Evolutionary conservation across 2,888 invertebrate species (phyloP), one percentile per base, ranked within the genome.

Genomic region (Drosophila paramelanica): DNA sequence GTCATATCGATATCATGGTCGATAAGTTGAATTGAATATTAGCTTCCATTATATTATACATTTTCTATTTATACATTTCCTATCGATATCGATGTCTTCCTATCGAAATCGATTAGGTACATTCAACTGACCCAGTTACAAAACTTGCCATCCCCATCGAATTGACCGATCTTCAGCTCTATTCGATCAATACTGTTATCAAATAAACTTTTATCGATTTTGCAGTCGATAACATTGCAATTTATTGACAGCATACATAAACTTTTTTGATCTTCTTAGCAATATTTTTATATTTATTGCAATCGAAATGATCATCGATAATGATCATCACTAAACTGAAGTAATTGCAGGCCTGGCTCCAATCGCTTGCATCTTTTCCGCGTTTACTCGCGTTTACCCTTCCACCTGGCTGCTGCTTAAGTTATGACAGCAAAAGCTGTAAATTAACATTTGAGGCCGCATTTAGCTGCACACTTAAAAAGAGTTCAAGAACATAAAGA

Each of bases 401-500:
- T 39, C 56, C 52, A 46, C 31, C 51, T 61, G 69, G 60, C 67
- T 62, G 46, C 59, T 50, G 55, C 74, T 59, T 47, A 67, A 87
- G 60, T 81, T 81, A 87, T 75, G 84, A 75, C 70, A 70, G 57
- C 61, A 67, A 81, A 71, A 62, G 75, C 62, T 77, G 77, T 88
- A 88, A 88, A 82, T 82, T 88, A 85, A 81, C 67, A 79, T 88
- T 79, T 85, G 70, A 42, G 79, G 82, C 70, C 76, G 70, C 73
- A 60, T 81, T 72, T 61, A 76, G 58, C 64, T 66, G 69, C 69
- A 75, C 76, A 65, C 74, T 76, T 64, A 66, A 77, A 77, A 86
- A 74, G 88, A 86, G 83, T 86, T 88, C 88, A 86, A 82, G 88
- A 83, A 88, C 86, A 83, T 82, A 88, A 82, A 85, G 73, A 85